These are phyloP conservation scores for Drosophila kanekoi DNA, from an alignment of 2,888 invertebrate species.

Conservation along the genomic window DNA sequence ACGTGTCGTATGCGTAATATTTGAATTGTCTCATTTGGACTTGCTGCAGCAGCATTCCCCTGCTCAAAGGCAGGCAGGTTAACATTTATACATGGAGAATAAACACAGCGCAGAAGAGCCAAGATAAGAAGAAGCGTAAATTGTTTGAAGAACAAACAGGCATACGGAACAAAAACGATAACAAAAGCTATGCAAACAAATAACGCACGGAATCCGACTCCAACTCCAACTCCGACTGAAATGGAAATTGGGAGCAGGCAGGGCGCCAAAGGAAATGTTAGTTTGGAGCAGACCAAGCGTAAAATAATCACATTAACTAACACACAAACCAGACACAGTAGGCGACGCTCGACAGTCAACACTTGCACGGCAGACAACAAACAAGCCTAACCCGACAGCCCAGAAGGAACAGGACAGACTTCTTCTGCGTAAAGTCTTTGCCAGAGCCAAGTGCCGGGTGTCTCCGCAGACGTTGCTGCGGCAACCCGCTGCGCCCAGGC, in stretches of 20 bases:
- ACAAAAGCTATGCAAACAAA: constrained; percentile 55
- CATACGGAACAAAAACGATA: constrained; percentile 28
- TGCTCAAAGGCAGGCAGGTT: background rate
- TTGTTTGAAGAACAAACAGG: constrained; percentile 22
- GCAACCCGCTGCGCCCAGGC: background rate
- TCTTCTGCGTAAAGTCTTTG: no score
- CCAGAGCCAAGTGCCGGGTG: no score
- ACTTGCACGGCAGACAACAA: constrained; percentile 38
- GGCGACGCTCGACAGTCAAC: constrained; percentile 46
- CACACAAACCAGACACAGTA: constrained; percentile 22
- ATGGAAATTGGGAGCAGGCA: constrained; percentile 1
- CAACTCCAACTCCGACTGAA: constrained; percentile 5
- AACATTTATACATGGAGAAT: background rate
- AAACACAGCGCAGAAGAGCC: background rate
- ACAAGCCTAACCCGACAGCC: constrained; percentile 1
- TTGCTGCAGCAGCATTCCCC: background rate
- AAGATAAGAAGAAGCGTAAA: constrained; percentile 19
- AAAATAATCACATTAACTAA: constrained; percentile 77
- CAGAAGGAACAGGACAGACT: no score
- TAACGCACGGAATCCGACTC: constrained; percentile 8
- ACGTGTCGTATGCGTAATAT: constrained; percentile 1
- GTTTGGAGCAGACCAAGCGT: constrained; percentile 71
- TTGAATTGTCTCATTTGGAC: background rate
- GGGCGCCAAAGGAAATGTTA: constrained; percentile 51
- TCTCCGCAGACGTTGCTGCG: constrained; percentile 8